Evolutionary conservation across 1,140 invertebrate genomes (phyloP).

Genomic region (Heliconius eleuchia): DNA sequence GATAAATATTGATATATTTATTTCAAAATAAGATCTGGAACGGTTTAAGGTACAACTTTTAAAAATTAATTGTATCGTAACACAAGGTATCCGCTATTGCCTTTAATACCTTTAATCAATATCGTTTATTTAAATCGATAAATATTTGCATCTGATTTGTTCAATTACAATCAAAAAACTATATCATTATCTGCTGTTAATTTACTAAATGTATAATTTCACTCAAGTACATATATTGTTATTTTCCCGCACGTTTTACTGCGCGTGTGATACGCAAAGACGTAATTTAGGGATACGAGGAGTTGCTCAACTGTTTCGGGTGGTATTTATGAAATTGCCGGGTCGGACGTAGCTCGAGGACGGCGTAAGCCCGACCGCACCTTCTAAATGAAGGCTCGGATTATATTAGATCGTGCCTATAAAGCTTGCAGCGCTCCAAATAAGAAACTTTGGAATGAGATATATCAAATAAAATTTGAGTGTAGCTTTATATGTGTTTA

Average conservation of each 20-base stretch:
- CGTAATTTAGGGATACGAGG: constrained; percentile 35
- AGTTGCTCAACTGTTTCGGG: constrained; percentile 42
- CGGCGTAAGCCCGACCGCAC: constrained; percentile 41
- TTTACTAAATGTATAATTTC: not conserved
- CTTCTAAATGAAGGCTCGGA: constrained; percentile 43
- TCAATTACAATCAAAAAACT: not conserved
- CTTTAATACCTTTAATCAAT: not conserved
- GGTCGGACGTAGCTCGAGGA: constrained; percentile 42
- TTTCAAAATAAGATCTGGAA: not conserved
- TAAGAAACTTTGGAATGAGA: constrained; percentile 28
- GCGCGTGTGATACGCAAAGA: constrained; percentile 31
- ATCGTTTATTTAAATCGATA: not conserved
- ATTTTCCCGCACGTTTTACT: constrained; percentile 35
- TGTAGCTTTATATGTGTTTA: not conserved
- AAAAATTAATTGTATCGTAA: too few species aligned
- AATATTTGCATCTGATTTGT: too few species aligned
- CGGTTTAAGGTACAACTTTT: not conserved
- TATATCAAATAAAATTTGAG: not conserved
- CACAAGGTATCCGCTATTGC: not conserved
- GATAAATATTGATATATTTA: not conserved
- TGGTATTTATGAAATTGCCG: constrained; percentile 47
- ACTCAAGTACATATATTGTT: not conserved
- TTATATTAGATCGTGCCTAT: constrained; percentile 42
- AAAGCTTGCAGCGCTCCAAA: constrained; percentile 28
- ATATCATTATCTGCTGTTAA: not conserved